Percentiles rank a stretch among this genome's conserved stretches.
Conservation (phyloP, 2,888 invertebrate species). For the Xestia sexstrigata region DNA sequence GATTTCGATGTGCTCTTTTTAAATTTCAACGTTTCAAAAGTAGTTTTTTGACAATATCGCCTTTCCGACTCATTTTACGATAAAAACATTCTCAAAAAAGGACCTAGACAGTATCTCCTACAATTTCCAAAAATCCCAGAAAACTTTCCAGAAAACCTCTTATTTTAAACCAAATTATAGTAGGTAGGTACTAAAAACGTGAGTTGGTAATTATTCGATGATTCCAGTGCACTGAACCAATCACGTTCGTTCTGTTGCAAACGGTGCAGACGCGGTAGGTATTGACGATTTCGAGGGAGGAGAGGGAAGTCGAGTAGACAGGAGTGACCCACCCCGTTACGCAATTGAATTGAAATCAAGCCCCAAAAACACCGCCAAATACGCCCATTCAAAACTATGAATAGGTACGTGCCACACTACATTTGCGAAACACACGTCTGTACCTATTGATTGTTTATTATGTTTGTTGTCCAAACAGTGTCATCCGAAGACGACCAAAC, state of each 20-base stretch:
- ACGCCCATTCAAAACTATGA: slow-evolving; percentile 29
- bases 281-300: slow-evolving; percentile 22
- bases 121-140: neutral
- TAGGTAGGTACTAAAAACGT: neutral
- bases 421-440: neutral
- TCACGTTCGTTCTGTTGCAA: slow-evolving; percentile 29
- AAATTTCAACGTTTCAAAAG: too few species aligned
- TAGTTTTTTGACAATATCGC: too few species aligned
- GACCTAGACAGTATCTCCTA: too few species aligned
- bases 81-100: neutral
- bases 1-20: too few species aligned
- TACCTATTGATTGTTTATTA: neutral
- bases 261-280: slow-evolving; percentile 34
- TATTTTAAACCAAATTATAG: too few species aligned
- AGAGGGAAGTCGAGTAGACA: neutral
- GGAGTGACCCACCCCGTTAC: slow-evolving; percentile 28
- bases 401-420: neutral
- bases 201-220: slow-evolving; percentile 48
- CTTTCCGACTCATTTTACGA: too few species aligned
- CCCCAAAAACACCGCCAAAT: neutral
- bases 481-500: slow-evolving; percentile 71
- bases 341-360: slow-evolving; percentile 20
- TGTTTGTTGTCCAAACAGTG: slow-evolving; percentile 45
- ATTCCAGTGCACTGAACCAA: slow-evolving; percentile 36
- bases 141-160: neutral